A percentile compares a stretch with the other conserved stretches of the same genome.
Conservation (phyloP, 2,888 invertebrate genomes). For the Parascotia fuliginaria region DNA sequence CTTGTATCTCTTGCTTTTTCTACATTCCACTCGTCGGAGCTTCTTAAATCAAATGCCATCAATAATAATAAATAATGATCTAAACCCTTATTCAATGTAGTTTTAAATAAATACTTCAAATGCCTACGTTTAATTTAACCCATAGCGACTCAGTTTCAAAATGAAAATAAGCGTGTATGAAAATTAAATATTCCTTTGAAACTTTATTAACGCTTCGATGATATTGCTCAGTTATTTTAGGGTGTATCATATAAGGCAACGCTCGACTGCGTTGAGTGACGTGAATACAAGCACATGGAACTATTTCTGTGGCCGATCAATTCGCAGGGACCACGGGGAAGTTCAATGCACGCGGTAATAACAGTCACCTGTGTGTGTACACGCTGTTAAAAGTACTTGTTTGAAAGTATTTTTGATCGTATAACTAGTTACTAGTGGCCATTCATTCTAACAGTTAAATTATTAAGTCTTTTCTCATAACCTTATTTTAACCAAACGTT, state of each 20-base stretch:
- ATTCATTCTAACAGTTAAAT: background rate
- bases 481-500: background rate
- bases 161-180: background rate
- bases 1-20: no score
- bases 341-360: conserved; percentile 50
- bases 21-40: no score
- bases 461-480: background rate
- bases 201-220: conserved; percentile 44
- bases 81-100: no score
- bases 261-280: conserved; percentile 43
- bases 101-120: background rate
- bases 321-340: conserved; percentile 47
- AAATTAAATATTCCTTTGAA: conserved; percentile 12
- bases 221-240: conserved; percentile 36
- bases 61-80: no score
- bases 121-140: no score
- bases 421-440: background rate
- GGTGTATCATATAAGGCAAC: conserved; percentile 34
- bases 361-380: conserved; percentile 32
- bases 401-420: background rate
- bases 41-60: no score
- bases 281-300: conserved; percentile 41
- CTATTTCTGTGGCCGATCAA: conserved; percentile 51
- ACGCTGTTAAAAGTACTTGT: conserved; percentile 2
- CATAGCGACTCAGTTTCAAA: no score